Base-by-base conservation (phyloP, 2,113 vertebrate species). In the Phylloscopus whistleri region DNA sequence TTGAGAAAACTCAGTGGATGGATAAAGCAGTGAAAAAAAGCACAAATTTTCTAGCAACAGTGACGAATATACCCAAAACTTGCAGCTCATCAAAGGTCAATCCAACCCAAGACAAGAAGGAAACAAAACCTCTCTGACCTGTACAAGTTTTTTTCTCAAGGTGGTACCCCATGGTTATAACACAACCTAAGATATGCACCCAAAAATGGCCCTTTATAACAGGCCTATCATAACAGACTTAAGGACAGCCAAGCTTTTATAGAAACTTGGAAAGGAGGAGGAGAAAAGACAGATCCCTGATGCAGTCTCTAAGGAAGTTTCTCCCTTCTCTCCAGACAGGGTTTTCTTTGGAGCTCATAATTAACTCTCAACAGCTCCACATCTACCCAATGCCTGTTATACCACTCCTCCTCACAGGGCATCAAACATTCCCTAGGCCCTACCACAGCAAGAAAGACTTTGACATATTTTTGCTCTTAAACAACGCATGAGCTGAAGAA, bases 1-100 rank as follows among this genome's bases (percentile, higher is more conserved):
- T 48, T 48, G 64, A 93, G 82, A 94, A 90, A 94, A 74, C 51
- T 96, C 85, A 64, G 92, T 37, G 79, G 90, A 94, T 37, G 59
- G 79, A 85, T 80, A 93, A 93, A 93, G 68, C 60, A 86, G n/a
- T 26, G 58, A 59, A 59, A 59, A 33, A 59, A 59, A 86, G 64
- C 14, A 51, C 59, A 86, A 80, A 30, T 63, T 82, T 89, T 90
- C 73, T 3, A 94, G 72, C 67, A 84, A 86, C 37, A 58, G 46
- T 35, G 66, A 94, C 0, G 2, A 75, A 52, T 15, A 31, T 17
- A 77, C 14, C 12, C 72, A 48, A 55, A 87, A 69, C 48, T 53
- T 80, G 80, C 56, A 84, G 68, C 76, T 89, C 39, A 70, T 49
- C 67, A 90, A 86, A 96, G 68, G 73, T 77, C 90, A 75, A 75